Evolutionary conservation across 2,888 invertebrate genomes (phyloP), one percentile per base, ranked within the genome.

Genomic region (Eupithecia insigniata): DNA sequence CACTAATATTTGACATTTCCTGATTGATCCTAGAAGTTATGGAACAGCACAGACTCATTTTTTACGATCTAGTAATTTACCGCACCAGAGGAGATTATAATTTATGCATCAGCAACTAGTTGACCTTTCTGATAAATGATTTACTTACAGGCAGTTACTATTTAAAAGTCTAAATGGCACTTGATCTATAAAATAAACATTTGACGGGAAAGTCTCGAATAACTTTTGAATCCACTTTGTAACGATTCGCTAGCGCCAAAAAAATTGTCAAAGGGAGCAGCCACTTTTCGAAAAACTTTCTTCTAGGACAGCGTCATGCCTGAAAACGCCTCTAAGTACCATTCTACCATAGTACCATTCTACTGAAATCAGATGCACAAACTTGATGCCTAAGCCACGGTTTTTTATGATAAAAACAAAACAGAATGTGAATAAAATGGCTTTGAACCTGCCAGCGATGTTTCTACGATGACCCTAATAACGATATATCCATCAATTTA

Each of bases 1-100:
- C 51, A 46, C 72, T 75, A 66, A 22, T 75, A 69, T 72, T 67
- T 78, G 77, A 75, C 78, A 76, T 77, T 79, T 79, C 75, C 78
- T 78, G 69, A 76, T 78, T 66, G 67, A 64, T 67, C 28, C 26
- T 46, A 71, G 51, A 61, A 46, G 66, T 74, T 71, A 71, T 72
- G 68, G 70, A 60, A 34, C 32, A 73, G 62, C 67, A 66, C 7
- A 39, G 67, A 58, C 22, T 65, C 22, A 32, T 61, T 73, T 70
- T 73, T 73, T 71, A 64, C 43, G 66, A 68, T 65, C 60, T 43
- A 34, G 22, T 71, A 1, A 64, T 55, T 67, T 51, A 36, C 5
- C 36, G 26, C 12, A 14, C 28, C 3, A 30, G n/a, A 58, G 32
- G 22, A 61, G 10, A 22, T 66, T 32, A 14, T 67, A 70, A 70